Percentiles rank a stretch among this genome's conserved stretches.
Conservation (phyloP, 2,888 invertebrate species). For the Erannis defoliaria region DNA sequence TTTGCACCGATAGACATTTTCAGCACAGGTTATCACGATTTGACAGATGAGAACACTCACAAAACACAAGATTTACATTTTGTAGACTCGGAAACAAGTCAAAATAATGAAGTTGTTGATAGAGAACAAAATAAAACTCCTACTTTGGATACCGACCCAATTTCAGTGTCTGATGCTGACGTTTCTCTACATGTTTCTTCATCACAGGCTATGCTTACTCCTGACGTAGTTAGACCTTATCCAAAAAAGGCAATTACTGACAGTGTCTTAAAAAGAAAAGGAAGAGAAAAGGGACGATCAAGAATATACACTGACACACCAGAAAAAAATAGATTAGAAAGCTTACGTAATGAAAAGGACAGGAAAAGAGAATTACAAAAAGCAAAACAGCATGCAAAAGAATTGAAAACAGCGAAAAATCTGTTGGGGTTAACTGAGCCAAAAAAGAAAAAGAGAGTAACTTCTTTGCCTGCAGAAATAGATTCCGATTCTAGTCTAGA, state of each 20-base stretch:
- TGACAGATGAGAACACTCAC: conserved; percentile 37
- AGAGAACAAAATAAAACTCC: conserved; percentile 40
- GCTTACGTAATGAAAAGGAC: conserved; percentile 30
- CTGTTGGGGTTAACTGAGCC: conserved; percentile 43
- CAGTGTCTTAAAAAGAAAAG: conserved; percentile 24
- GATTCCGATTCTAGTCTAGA: conserved; percentile 1
- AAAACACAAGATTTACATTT: conserved; percentile 42
- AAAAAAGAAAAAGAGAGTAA: conserved; percentile 44
- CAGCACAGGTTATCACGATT: conserved; percentile 32
- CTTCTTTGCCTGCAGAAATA: not conserved
- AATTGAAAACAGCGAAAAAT: conserved; percentile 45
- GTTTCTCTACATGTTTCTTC: conserved; percentile 13
- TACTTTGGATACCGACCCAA: conserved; percentile 34
- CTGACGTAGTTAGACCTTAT: conserved; percentile 42
- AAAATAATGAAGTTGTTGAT: conserved; percentile 33
- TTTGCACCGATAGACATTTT: conserved; percentile 44
- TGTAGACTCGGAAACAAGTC: conserved; percentile 39
- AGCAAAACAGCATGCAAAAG: conserved; percentile 30
- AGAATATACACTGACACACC: conserved; percentile 44
- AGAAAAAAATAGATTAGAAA: conserved; percentile 39
- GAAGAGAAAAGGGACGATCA: conserved; percentile 24
- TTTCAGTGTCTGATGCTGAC: conserved; percentile 37
- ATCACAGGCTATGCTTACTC: conserved; percentile 16
- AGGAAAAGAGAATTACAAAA: conserved; percentile 30
- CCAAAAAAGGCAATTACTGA: conserved; percentile 37